Evolutionary conservation across 2,113 vertebrate genomes (phyloP), one percentile per base, ranked within the genome.

Genomic region (Echinops telfairi): DNA sequence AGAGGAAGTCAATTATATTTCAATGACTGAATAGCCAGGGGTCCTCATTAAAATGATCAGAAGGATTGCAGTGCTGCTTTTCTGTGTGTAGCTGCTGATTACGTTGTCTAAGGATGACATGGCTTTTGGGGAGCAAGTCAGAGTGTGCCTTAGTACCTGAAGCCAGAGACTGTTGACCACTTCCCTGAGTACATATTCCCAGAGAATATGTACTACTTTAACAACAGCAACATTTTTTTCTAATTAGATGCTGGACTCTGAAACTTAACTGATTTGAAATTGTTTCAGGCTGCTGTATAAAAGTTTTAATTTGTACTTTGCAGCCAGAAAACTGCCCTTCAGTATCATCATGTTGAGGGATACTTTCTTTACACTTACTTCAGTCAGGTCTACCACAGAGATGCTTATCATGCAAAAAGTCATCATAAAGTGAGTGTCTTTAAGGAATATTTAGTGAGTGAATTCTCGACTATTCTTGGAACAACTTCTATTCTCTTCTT

Each of bases 31-130:
- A 99, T 98, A 98, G 99, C 99, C 99, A 99, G 99, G 98, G 99
- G 99, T 99, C 98, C 99, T 99, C 99, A 99, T 99, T 99, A 99
- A 99, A 99, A 99, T 98, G 99, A 99, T 99, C 99, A 99, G 98
- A 98, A 98, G 98, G 98, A 98, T 98, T 98, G 98, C 98, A 97
- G 98, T 97, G 97, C 98, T 98, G 98, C 98, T 98, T 98, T 98
- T 97, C 97, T 98, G 97, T 97, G 97, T 98, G 98, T 99, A 99
- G 98, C 95, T 97, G 97, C 98, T 99, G 99, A 99, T 99, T 99
- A 99, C 98, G 98, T 98, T 98, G 98, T 98, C 93, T 98, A 98
- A 98, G 98, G 98, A 98, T 99, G 99, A 99, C 99, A 99, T 98
- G 98, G 98, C 98, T 98, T 98, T 98, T 98, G 98, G 97, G 97